Evolutionary conservation across 30 jellyfish, hydroid and myxozoan genomes (phyloP), one percentile per base, ranked within the genome.

Genomic region (Turritopsis rubra): DNA sequence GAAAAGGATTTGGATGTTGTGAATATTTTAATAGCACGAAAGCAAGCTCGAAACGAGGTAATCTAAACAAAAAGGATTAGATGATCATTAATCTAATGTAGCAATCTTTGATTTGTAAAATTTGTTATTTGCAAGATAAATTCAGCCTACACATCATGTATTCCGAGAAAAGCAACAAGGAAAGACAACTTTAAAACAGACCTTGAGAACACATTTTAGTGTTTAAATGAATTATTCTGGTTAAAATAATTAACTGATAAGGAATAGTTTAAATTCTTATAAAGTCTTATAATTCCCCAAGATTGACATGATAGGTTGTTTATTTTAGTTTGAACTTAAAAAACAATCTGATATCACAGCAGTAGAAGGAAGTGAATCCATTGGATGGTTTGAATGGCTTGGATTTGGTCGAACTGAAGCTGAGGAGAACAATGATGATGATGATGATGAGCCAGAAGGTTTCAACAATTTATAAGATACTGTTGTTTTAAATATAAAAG

Each of bases 311-410:
- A 7, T 68, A 3, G 9, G 13, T 68, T 68, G 77, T 68, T 21
- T 26, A n/a, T n/a, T 68, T 0, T 80, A 80, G 87, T 80, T 80
- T 80, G 76, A 65, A 25, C 65, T 80, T 54, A 76, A 80, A 80
- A 80, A 80, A 52, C 81, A 80, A n/a, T 28, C 78, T 1, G 87
- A 76, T 16, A 53, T 28, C 66, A 21, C 29, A 16, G 27, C 66
- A 7, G 8, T 24, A 18, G 27, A 60, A 13, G 85, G 53, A 65
- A 79, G 52, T 25, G 52, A 75, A 75, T 31, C 79, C 21, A 24
- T 68, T 23, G 89, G 90, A 9, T 84, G 90, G 90, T 65, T 73
- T 79, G 88, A 72, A 29, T 84, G 90, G 90, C 60, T 84, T 75
- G 90, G 90, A 8, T 24, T 73, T 24, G 28, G 81, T 27, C 54